Conservation (phyloP, 53 echinoderm and acorn worm genomes). For the Apostichopus leukothele region DNA sequence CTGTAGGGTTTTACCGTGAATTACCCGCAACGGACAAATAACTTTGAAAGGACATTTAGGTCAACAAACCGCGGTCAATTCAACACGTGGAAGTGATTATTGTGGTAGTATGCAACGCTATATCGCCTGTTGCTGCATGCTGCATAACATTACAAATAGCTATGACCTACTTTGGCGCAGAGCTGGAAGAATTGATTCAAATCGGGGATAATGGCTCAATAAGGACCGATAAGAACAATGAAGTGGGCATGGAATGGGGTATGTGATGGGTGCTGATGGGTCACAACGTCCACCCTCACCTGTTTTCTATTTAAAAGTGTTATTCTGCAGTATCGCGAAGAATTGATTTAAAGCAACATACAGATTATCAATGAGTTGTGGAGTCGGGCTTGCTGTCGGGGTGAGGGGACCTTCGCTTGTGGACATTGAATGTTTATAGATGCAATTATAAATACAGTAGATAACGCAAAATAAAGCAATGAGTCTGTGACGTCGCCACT, state of each 20-base stretch:
- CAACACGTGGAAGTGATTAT: conserved; percentile 30
- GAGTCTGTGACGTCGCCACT: too few species aligned
- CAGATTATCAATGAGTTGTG: too few species aligned
- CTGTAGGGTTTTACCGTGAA: not conserved
- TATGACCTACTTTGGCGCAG: conserved; percentile 5
- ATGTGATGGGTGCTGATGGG: not conserved
- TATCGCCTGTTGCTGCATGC: conserved; percentile 21
- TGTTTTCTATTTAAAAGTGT: not conserved
- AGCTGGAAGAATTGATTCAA: too few species aligned
- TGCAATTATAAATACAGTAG: too few species aligned
- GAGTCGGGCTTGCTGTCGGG: too few species aligned
- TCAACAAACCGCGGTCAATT: conserved; percentile 1
- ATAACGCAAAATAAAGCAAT: too few species aligned
- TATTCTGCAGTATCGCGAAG: too few species aligned
- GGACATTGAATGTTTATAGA: too few species aligned
- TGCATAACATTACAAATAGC: conserved; percentile 16
- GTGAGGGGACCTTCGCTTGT: too few species aligned
- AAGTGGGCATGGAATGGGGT: not conserved
- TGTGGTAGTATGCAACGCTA: not conserved
- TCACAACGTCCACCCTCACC: not conserved
- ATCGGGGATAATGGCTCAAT: not conserved
- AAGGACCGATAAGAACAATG: not conserved
- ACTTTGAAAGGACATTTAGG: conserved; percentile 16
- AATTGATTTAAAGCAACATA: too few species aligned
- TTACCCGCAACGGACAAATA: conserved; percentile 26